Evolutionary conservation across 1,140 invertebrate genomes (phyloP).

Genomic region (Drosophila tani): DNA sequence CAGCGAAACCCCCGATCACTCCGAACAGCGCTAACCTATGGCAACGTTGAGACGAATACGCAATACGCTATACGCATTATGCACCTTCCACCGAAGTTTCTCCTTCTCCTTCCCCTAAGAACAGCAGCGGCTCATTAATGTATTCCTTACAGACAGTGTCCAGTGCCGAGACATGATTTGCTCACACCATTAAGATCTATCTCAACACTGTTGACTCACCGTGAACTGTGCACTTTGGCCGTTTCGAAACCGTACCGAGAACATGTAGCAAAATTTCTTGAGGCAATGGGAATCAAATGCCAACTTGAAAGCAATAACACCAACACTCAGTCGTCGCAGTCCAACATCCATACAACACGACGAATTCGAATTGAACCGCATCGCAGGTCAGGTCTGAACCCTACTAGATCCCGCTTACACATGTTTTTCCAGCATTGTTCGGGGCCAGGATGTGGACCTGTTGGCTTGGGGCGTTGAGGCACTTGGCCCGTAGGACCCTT

Average conservation of each 20-base stretch:
- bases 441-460: conserved; percentile 12
- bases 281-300: conserved; percentile 82
- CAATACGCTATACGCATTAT: background rate
- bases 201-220: conserved; percentile 12
- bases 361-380: conserved; percentile 29
- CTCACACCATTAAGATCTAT: conserved; percentile 1
- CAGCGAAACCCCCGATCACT: conserved; percentile 6
- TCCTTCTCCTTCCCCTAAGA: background rate
- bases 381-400: conserved; percentile 60
- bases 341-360: conserved; percentile 50
- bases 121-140: conserved; percentile 20
- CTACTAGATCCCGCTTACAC: conserved; percentile 55
- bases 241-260: conserved; percentile 25
- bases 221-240: conserved; percentile 5
- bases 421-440: conserved; percentile 62
- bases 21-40: background rate
- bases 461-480: conserved; percentile 10
- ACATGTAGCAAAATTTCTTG: conserved; percentile 77
- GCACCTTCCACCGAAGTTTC: conserved; percentile 20
- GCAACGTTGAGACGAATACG: conserved; percentile 2
- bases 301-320: conserved; percentile 81
- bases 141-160: conserved; percentile 48
- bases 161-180: conserved; percentile 8
- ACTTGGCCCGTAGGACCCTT: conserved; percentile 17
- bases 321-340: conserved; percentile 50